A percentile compares a stretch with the other conserved stretches of the same genome.
Conservation (phyloP, 2,113 vertebrate species). For the Petroica traversi region DNA sequence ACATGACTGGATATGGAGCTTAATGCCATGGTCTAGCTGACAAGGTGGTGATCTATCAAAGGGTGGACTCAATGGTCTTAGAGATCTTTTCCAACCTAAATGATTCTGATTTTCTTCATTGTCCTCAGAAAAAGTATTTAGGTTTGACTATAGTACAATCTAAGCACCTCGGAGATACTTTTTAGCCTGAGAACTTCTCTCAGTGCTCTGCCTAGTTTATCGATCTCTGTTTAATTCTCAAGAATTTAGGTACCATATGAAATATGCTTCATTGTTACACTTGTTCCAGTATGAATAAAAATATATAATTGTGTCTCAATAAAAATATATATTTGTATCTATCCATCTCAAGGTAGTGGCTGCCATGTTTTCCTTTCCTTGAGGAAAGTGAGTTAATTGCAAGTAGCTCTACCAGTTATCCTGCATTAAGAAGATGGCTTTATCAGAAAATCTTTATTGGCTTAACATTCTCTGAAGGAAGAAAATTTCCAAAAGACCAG, state of each 20-base stretch:
- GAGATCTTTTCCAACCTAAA: background rate
- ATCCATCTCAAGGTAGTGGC: background rate
- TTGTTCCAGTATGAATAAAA: background rate
- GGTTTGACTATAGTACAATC: background rate
- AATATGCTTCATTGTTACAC: background rate
- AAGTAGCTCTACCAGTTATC: background rate
- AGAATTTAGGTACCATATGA: background rate
- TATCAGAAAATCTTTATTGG: background rate
- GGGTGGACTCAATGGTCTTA: background rate
- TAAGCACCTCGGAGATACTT: background rate
- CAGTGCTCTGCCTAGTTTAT: background rate
- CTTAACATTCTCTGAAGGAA: background rate
- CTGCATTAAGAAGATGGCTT: background rate
- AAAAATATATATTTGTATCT: background rate
- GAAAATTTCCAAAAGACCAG: background rate
- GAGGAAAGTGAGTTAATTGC: background rate
- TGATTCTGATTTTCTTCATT: background rate
- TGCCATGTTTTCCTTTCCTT: background rate
- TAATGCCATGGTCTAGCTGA: background rate
- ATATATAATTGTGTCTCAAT: background rate
- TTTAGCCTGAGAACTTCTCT: background rate
- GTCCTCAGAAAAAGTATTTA: background rate
- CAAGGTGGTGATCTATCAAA: background rate
- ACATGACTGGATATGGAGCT: background rate
- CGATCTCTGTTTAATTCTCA: background rate